phyloP scores from a whole-genome alignment of 2,888 invertebrate genomes.

The Lampropteryx suffumata region DNA sequence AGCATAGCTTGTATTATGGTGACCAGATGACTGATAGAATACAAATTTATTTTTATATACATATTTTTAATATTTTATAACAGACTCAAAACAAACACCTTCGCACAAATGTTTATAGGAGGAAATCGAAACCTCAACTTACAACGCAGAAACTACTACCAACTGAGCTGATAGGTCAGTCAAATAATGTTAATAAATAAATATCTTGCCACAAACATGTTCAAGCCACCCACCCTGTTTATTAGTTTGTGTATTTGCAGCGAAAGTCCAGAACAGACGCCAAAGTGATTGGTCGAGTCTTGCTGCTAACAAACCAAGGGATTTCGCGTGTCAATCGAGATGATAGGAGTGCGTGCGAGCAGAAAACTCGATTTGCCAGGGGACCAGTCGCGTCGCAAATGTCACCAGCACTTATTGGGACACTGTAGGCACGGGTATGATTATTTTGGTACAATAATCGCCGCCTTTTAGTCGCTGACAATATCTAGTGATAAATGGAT shows the following conservation, averaged over 20 bases:
- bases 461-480: neutral
- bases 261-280: constrained; percentile 16
- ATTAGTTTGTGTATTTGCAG: constrained; percentile 9
- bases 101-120: too few species aligned
- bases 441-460: neutral
- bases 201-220: neutral
- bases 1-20: too few species aligned
- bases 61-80: too few species aligned
- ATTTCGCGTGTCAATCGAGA: constrained; percentile 61
- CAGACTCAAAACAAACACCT: too few species aligned
- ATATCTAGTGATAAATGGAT: too few species aligned
- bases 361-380: constrained; percentile 69
- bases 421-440: too few species aligned
- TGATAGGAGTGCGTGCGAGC: constrained; percentile 54
- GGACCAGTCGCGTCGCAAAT: constrained; percentile 56
- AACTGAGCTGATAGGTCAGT: too few species aligned
- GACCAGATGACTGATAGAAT: too few species aligned
- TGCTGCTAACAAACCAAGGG: constrained; percentile 34
- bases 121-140: too few species aligned
- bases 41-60: too few species aligned
- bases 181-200: too few species aligned
- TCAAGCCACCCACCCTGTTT: constrained; percentile 10
- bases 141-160: too few species aligned
- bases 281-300: constrained; percentile 34
- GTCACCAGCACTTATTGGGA: constrained; percentile 60